Conservation (phyloP, 2,113 vertebrate genomes). For the Dunckerocampus dactyliophorus region DNA sequence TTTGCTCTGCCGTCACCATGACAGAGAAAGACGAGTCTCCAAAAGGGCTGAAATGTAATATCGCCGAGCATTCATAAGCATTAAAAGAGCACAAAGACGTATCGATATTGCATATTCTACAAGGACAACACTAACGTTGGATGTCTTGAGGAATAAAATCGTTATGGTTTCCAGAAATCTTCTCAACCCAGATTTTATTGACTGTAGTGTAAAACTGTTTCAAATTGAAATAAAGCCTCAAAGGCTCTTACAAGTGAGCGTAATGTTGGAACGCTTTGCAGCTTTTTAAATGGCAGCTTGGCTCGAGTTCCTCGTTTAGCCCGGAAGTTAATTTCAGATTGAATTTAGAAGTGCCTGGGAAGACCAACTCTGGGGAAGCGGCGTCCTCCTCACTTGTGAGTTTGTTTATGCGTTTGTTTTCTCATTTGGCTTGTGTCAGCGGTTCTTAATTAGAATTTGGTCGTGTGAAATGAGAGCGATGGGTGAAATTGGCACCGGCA, state of each 20-base stretch:
- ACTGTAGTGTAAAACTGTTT: neutral
- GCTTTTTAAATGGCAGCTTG: constrained; percentile 5
- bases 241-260: neutral
- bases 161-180: neutral
- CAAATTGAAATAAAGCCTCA: neutral
- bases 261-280: neutral
- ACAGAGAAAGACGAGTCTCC: constrained; percentile 21
- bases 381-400: neutral
- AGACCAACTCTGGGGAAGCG: neutral
- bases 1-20: constrained; percentile 26
- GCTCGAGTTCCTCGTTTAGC: neutral
- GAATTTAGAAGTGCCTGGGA: neutral
- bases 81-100: constrained; percentile 9
- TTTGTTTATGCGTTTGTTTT: neutral
- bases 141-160: neutral
- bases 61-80: constrained; percentile 8
- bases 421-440: neutral
- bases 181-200: neutral
- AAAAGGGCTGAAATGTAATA: constrained; percentile 32
- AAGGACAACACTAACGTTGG: neutral
- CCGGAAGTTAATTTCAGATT: constrained; percentile 3
- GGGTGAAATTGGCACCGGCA: neutral
- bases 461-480: constrained; percentile 5
- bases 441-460: constrained; percentile 7
- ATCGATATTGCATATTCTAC: constrained; percentile 7